Percentiles rank a stretch among this genome's conserved stretches.
Evolutionary conservation across 1,140 invertebrate genomes (phyloP).

Genomic region (Eumaeus atala): DNA sequence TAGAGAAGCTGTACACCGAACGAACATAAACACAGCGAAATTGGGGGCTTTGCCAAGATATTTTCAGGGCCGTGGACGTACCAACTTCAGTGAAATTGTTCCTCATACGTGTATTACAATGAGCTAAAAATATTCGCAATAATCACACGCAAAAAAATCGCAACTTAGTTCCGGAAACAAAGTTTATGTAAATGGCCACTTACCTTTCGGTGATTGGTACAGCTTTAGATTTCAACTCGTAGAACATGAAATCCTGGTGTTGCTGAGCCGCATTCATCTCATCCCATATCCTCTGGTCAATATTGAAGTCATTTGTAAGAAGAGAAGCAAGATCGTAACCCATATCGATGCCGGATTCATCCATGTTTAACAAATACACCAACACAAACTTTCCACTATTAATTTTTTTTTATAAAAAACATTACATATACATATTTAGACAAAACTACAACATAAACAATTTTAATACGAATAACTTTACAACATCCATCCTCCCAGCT

Average conservation of each 20-base stretch:
- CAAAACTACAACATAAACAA: constrained; percentile 46
- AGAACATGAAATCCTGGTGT: constrained; percentile 80
- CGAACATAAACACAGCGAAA: constrained; percentile 46
- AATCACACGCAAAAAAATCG: constrained; percentile 30
- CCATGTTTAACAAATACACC: constrained; percentile 67
- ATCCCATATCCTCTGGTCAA: constrained; percentile 73
- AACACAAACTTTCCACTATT: constrained; percentile 58
- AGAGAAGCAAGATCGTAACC: constrained; percentile 81
- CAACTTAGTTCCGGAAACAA: constrained; percentile 16
- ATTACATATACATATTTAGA: constrained; percentile 44
- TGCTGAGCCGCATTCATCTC: constrained; percentile 70
- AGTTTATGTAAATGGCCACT: constrained; percentile 31
- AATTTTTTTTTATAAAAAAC: constrained; percentile 35
- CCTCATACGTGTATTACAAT: constrained; percentile 44
- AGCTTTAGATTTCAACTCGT: constrained; percentile 79
- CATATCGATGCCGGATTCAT: constrained; percentile 83
- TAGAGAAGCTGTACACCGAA: constrained; percentile 25
- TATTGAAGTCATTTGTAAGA: constrained; percentile 74
- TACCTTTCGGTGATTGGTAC: constrained; percentile 80
- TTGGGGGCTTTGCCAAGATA: constrained; percentile 60
- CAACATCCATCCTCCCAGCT: constrained; percentile 67
- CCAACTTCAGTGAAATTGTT: constrained; percentile 60
- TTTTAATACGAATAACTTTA: constrained; percentile 42
- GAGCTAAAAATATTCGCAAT: constrained; percentile 62
- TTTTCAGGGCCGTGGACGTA: constrained; percentile 57